Evolutionary conservation across 1,140 invertebrate species (phyloP), one percentile per base, ranked within the genome.

Genomic region (Rhysida immarginata): DNA sequence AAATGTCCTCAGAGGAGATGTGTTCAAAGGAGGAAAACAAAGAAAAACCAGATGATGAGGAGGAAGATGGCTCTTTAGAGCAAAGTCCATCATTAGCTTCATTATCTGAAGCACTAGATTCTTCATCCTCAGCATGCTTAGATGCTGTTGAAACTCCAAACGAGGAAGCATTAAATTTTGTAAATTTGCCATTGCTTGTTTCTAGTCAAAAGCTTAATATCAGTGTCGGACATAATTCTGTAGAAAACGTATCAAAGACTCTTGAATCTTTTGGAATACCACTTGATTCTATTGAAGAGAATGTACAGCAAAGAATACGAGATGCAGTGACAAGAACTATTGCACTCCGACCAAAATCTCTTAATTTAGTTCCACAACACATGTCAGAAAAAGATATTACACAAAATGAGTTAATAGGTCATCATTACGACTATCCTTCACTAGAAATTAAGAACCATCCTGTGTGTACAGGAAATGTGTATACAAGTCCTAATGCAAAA

Each of bases 81-180:
- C 5, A 35, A 5, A 35, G 29, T 35, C 29, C 29, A 5, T 16
- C 16, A 16, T 35, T 16, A 5, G 16, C 5, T 16, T 35, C 29
- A 5, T 35, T 35, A 35, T 35, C 29, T 8, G 29, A 35, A 35
- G 5, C 16, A 35, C 29, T 16, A 46, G 44, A 16, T 46, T 20
- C 20, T 13, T 16, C 44, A 16, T 20, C 20, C 8, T 16, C 44
- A 16, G 44, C 18, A 8, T 5, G 44, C 5, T 44, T 61, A 23
- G 60, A 61, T 43, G 24, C 44, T 14, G 29, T 56, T 23, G 29
- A 57, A 41, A 57, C 60, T 2, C 57, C 59, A 20, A 54, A 18
- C 13, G 59, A 60, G 14, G 59, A 60, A 23, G 44, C 44, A 13
- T 20, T 20, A 5, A 46, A 20, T 23, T 23, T 46, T 46, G 44